Evolutionary conservation across 2,113 vertebrate genomes (phyloP), one percentile per base, ranked within the genome.

Genomic region (Notarius quadriscutis): DNA sequence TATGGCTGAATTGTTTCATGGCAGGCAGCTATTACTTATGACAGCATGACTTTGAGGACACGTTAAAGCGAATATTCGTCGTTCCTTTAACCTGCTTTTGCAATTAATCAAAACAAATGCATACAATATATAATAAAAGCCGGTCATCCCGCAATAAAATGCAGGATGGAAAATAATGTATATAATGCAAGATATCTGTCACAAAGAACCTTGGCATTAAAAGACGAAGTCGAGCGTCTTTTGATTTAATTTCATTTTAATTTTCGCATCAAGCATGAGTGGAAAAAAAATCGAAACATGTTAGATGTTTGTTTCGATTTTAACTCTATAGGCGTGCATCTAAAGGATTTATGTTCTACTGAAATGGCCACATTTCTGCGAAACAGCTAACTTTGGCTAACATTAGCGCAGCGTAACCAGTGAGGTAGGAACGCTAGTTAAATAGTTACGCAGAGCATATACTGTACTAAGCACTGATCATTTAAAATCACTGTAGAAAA

Each of bases 21-120:
- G 25, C 84, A 62, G 8, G 30, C 81, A 83, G 22, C 50, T 25
- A 18, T 27, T 51, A 14, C 81, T 27, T 63, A 34, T 62, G 74
- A 62, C 62, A 17, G 20, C 41, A 27, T 67, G 41, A 65, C 57
- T 82, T 67, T 86, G 55, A 86, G 84, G 58, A 71, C 92, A 87
- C 86, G 67, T 92, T 30, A 91, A 89, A 86, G 83, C 57, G 50
- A 92, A 84, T 88, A 9, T 88, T 93, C 88, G 91, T 90, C 87
- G 88, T 88, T 91, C 90, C 86, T 87, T 90, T 92, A 87, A 91
- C 89, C 93, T 89, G 92, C 91, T 93, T 93, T 93, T 93, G 91
- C 89, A 93, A 93, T 92, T 94, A 95, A 95, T 95, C 92, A 92
- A 94, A 95, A 93, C 93, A 94, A 95, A 94, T 91, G 4, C 22